Evolutionary conservation across 2,888 invertebrate species (phyloP), one percentile per base, ranked within the genome.

Genomic region (Drosophila seclusa): DNA sequence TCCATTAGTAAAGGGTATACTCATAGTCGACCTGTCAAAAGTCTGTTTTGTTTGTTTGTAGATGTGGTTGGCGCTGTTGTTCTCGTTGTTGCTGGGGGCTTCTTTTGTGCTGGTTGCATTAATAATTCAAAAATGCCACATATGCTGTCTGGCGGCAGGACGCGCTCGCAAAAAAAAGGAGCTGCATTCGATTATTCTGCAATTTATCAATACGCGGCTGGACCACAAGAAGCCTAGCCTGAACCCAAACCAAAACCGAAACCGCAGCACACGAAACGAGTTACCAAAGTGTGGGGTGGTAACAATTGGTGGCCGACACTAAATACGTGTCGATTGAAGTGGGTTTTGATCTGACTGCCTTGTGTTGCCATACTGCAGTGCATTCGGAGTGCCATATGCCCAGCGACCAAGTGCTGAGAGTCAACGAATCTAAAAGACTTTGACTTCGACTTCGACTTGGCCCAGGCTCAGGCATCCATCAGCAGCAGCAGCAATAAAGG

Each of bases 51-150:
- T 57, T 57, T 16, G 10, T 32, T 32, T 32, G 42, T 42, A 42
- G 21, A 42, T 57, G 42, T 42, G 40, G 40, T 29, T 40, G 18
- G 8, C 40, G 57, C 57, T 72, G 64, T 27, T 59, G 66, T 64
- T 66, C 57, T 45, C 62, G 49, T 45, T 40, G 59, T 62, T 79
- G 78, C 83, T 70, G 76, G 73, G 77, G 82, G 79, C 78, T 78
- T 62, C 85, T 81, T 88, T 88, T 86, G 81, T 85, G 78, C 67
- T 83, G 83, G 66, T 58, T 83, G 83, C 89, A 91, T 91, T 90
- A 91, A 91, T 91, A 91, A 91, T 91, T 88, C 90, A 91, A 78
- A 83, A 88, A 82, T 81, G 76, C 80, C 86, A 85, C 90, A 89
- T 89, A 81, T 90, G 84, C 81, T 73, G 77, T 67, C 62, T 77